Base-by-base conservation (phyloP, 2,888 invertebrate genomes). In the Apamea sordens region DNA sequence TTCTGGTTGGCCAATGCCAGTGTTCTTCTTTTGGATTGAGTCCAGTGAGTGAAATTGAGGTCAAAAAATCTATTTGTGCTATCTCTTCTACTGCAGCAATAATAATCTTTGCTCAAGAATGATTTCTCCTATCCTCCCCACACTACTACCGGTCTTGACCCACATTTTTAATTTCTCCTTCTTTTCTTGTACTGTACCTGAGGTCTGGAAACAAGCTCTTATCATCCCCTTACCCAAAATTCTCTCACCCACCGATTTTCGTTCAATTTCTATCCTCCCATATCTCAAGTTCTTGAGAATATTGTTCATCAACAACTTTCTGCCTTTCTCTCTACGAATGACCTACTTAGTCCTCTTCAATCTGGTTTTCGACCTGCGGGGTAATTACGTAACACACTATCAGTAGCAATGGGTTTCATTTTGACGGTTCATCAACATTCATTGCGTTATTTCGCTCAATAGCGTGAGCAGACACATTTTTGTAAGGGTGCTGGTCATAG, bases 221-320 rank as follows among this genome's bases (percentile, higher is more conserved):
- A 13, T 59, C n/a, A 59, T n/a, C 56, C 56, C 59, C 59, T 59
- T 59, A 59, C n/a, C 59, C 59, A 32, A 32, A 32, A 32, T 32
- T 32, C 32, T 32, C 15, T n/a, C 28, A 15, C 61, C 61, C 28
- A 7, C 5, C 11, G n/a, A 18, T 50, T 18, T 56, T 10, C 8
- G 24, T 56, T 6, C 50, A n/a, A 41, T 28, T 28, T 28, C 28
- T 15, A 15, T 61, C 61, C 28, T 15, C 28, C 32, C 11, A 36
- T 36, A 36, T 64, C 21, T 64, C n/a, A 41, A 41, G n/a, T 67
- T 67, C n/a, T 44, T n/a, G 15, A 44, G n/a, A 41, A 44, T n/a
- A n/a, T 65, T 41, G 41, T 67, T 41, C 41, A 67, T 41, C n/a
- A 41, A 36, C 41, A 67, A 44, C n/a, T 68, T n/a, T 68, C 44